Evolutionary conservation across 2,113 vertebrate genomes (phyloP).

Genomic region (Tenrec ecaudatus): DNA sequence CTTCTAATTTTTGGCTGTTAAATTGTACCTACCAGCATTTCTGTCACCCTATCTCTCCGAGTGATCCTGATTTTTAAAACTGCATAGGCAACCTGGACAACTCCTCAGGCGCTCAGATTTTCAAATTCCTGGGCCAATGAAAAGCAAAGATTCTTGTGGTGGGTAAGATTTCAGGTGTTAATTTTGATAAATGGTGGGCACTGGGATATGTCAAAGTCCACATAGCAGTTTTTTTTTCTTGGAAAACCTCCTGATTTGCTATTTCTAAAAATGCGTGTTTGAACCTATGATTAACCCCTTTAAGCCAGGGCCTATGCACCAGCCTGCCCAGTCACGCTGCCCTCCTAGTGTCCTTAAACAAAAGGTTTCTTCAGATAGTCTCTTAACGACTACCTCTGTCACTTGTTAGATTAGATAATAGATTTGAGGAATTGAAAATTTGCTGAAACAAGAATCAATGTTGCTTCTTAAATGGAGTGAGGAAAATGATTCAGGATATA

Average conservation of each 20-base stretch:
- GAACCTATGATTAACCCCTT: background rate
- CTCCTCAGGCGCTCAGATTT: background rate
- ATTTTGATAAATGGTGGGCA: background rate
- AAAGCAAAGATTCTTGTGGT: background rate
- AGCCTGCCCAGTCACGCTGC: background rate
- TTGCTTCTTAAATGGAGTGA: constrained; percentile 41
- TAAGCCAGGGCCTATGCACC: constrained; percentile 6
- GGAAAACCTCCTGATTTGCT: constrained; percentile 31
- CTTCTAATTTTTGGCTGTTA: constrained; percentile 7
- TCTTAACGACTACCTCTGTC: constrained; percentile 14
- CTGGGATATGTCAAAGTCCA: constrained; percentile 7
- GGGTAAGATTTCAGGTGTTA: constrained; percentile 18
- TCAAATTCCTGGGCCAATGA: constrained; percentile 8
- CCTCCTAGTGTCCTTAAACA: background rate
- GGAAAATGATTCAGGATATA: constrained; percentile 34
- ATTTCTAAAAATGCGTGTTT: constrained; percentile 35
- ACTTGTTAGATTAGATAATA: constrained; percentile 50
- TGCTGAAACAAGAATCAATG: constrained; percentile 13
- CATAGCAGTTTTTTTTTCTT: constrained; percentile 33
- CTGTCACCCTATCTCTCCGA: background rate
- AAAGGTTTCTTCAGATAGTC: constrained; percentile 31
- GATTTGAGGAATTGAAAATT: constrained; percentile 43
- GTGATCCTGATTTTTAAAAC: background rate
- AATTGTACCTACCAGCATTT: background rate
- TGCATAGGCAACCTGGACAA: background rate